Evolutionary conservation across 2,888 invertebrate species (phyloP).

Genomic region (Mesorhabditis spiculigera): DNA sequence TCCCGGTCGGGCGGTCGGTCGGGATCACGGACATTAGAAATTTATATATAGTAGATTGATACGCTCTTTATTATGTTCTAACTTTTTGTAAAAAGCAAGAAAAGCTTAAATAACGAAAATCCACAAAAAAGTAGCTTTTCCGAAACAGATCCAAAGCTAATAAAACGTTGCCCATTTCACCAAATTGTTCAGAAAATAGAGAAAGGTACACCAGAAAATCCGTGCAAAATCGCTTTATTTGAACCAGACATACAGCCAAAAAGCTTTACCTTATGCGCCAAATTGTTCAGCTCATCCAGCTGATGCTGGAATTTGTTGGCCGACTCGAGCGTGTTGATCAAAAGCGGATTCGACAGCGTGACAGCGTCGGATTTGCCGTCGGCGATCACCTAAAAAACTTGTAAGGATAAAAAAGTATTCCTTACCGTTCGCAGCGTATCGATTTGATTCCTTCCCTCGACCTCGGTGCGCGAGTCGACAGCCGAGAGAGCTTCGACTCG

Average conservation of each 20-base stretch:
- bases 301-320: slow-evolving; percentile 59
- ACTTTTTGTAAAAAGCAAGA: no score
- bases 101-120: no score
- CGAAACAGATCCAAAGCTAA: no score
- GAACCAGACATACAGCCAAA: background rate
- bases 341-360: slow-evolving; percentile 59
- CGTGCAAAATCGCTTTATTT: background rate
- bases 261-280: slow-evolving; percentile 36
- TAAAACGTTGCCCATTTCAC: no score
- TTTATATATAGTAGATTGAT: no score
- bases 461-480: slow-evolving; percentile 22
- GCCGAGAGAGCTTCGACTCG: slow-evolving; percentile 22
- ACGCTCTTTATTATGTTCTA: no score
- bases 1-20: no score
- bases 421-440: slow-evolving; percentile 44
- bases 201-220: no score
- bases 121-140: no score
- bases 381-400: slow-evolving; percentile 50
- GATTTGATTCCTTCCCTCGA: slow-evolving; percentile 45
- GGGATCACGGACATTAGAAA: no score
- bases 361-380: slow-evolving; percentile 57
- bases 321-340: slow-evolving; percentile 59
- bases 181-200: no score
- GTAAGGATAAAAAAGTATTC: background rate
- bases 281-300: slow-evolving; percentile 55